Evolutionary conservation across 2,797 vertebrate genomes (phyloP).

Genomic region (Gadopsis bispinosus): DNA sequence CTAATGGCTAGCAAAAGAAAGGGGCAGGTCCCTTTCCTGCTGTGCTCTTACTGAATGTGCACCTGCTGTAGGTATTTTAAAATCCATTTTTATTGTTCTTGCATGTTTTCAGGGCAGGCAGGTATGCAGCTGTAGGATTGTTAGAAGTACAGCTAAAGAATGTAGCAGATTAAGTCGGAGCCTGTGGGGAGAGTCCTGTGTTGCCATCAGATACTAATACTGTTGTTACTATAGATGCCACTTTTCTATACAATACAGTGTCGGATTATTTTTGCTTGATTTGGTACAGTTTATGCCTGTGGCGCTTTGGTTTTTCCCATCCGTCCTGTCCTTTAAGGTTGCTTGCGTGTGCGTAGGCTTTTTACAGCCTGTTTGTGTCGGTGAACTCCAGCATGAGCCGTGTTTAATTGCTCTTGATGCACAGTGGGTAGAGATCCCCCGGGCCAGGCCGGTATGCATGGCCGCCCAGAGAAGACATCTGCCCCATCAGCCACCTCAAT

Average conservation of each 20-base stretch:
- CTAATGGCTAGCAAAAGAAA: slow-evolving; percentile 16
- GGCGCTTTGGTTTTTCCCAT: slow-evolving; percentile 23
- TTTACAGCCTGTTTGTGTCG: slow-evolving; percentile 65
- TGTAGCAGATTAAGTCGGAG: slow-evolving; percentile 30
- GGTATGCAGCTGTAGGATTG: slow-evolving; percentile 26
- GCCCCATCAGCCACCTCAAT: slow-evolving; percentile 66
- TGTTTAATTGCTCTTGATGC: slow-evolving; percentile 78
- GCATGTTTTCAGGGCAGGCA: slow-evolving; percentile 31
- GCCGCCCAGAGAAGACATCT: slow-evolving; percentile 66
- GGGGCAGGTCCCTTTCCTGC: background rate
- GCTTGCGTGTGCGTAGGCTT: slow-evolving; percentile 50
- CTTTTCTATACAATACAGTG: slow-evolving; percentile 33
- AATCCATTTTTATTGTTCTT: slow-evolving; percentile 16
- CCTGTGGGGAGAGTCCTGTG: slow-evolving; percentile 10
- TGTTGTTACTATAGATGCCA: slow-evolving; percentile 25
- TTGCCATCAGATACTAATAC: slow-evolving; percentile 17
- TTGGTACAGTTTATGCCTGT: slow-evolving; percentile 34
- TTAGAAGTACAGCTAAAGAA: slow-evolving; percentile 26
- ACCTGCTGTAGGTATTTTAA: slow-evolving; percentile 18
- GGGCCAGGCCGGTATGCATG: slow-evolving; percentile 69
- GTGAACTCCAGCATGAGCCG: slow-evolving; percentile 59
- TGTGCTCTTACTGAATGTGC: slow-evolving; percentile 5
- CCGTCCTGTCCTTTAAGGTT: slow-evolving; percentile 59
- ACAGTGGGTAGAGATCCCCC: slow-evolving; percentile 63
- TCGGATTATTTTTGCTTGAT: slow-evolving; percentile 48